A percentile compares a stretch with the other conserved stretches of the same genome.
Conservation (phyloP, 2,888 invertebrate species). For the Nomada hirtipes region DNA sequence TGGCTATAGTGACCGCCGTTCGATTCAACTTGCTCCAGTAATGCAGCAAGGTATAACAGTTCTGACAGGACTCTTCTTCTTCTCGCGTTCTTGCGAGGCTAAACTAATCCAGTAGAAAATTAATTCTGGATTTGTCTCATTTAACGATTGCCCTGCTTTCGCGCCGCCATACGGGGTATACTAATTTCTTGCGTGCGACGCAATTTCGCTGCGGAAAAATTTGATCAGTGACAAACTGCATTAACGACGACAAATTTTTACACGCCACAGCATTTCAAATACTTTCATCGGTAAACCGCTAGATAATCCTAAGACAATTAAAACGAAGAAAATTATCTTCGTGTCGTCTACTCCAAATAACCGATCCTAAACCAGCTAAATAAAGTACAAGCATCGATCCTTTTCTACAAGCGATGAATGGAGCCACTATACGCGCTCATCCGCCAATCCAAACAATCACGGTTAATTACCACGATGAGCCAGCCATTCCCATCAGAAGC, state of each 20-base stretch:
- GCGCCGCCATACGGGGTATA: neutral
- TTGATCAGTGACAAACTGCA: too few relatives aligned
- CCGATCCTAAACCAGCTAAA: too few relatives aligned
- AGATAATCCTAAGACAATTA: too few relatives aligned
- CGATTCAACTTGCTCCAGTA: conserved; percentile 21
- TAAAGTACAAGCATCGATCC: too few relatives aligned
- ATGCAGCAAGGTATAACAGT: conserved; percentile 17
- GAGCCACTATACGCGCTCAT: neutral
- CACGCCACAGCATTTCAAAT: too few relatives aligned
- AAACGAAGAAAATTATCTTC: too few relatives aligned
- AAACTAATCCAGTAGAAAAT: conserved; percentile 31
- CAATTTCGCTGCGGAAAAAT: neutral
- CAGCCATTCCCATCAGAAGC: conserved; percentile 43
- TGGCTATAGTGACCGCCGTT: neutral
- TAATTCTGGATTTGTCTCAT: conserved; percentile 5
- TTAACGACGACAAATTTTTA: too few relatives aligned
- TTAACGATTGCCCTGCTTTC: conserved; percentile 5
- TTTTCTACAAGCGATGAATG: neutral
- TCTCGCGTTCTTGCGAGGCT: neutral
- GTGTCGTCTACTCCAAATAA: too few relatives aligned
- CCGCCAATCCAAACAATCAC: conserved; percentile 18
- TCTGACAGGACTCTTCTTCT: conserved; percentile 2
- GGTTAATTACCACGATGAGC: conserved; percentile 36
- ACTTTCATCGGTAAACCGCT: too few relatives aligned
- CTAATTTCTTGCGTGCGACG: neutral